Evolutionary conservation across 2,888 invertebrate genomes (phyloP).

Genomic region (Spialia ferax): DNA sequence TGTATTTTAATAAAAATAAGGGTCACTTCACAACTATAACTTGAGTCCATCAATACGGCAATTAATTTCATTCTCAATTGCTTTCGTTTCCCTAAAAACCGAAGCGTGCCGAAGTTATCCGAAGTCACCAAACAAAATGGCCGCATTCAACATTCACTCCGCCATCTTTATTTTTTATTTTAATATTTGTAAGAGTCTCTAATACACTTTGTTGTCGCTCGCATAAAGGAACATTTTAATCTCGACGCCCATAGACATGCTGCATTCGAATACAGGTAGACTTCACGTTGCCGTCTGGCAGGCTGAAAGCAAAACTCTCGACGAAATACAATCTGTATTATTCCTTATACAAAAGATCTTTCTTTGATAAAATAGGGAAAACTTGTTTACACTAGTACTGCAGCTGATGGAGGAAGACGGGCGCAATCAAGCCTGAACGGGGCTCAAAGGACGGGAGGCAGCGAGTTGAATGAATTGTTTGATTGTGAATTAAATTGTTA

Average conservation of each 20-base stretch:
- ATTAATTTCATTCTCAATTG: constrained; percentile 19
- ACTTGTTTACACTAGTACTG: constrained; percentile 66
- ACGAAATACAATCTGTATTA: constrained; percentile 62
- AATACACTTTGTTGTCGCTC: constrained; percentile 25
- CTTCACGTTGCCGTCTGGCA: constrained; percentile 21
- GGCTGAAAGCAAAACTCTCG: constrained; percentile 51
- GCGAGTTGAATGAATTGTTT: constrained; percentile 10
- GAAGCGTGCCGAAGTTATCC: constrained; percentile 10
- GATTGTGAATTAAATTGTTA: neutral
- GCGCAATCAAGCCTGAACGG: constrained; percentile 54
- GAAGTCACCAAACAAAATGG: constrained; percentile 28
- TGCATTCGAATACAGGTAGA: constrained; percentile 52
- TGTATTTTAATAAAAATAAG: no score
- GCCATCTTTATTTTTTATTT: constrained; percentile 32
- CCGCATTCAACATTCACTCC: constrained; percentile 17
- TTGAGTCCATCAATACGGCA: neutral
- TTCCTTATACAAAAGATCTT: constrained; percentile 60
- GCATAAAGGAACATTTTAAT: constrained; percentile 48
- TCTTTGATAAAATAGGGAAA: constrained; percentile 67
- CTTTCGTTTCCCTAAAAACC: constrained; percentile 14
- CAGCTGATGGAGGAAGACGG: constrained; percentile 65
- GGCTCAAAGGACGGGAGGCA: constrained; percentile 40
- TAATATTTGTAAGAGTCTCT: constrained; percentile 33
- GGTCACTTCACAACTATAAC: neutral
- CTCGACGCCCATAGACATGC: constrained; percentile 39